A percentile compares a stretch with the other conserved stretches of the same genome.
Conservation (phyloP, 2,113 vertebrate species). For the Oenanthe oenanthe region DNA sequence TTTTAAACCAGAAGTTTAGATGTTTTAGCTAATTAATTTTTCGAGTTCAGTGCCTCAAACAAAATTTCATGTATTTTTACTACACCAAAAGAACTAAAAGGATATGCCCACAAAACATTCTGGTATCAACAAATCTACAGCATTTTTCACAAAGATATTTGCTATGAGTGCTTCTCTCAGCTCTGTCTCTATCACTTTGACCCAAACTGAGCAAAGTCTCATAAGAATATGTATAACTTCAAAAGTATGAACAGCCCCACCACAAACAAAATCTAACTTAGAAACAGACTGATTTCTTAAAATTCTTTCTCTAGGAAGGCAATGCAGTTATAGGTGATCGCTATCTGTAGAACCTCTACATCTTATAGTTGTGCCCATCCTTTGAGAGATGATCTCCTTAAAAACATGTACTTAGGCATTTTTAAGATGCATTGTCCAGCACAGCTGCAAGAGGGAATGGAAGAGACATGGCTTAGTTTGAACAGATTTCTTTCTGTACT, state of each 20-base stretch:
- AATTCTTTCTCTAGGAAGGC: not conserved
- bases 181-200: not conserved
- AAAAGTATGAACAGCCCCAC: not conserved
- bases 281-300: not conserved
- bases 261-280: not conserved
- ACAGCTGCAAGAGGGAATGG: not conserved
- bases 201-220: not conserved
- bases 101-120: not conserved
- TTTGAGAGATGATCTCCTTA: not conserved
- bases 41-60: not conserved
- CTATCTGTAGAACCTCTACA: not conserved
- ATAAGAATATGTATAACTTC: not conserved
- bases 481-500: not conserved
- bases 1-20: not conserved
- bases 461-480: not conserved
- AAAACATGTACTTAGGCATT: not conserved
- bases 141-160: not conserved
- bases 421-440: not conserved
- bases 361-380: fast-evolving
- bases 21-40: not conserved
- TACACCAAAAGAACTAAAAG: not conserved
- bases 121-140: not conserved
- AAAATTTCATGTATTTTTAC: not conserved
- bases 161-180: not conserved
- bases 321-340: not conserved